Base-by-base conservation (phyloP, 1,140 invertebrate species). In the Eubasilissa regina region DNA sequence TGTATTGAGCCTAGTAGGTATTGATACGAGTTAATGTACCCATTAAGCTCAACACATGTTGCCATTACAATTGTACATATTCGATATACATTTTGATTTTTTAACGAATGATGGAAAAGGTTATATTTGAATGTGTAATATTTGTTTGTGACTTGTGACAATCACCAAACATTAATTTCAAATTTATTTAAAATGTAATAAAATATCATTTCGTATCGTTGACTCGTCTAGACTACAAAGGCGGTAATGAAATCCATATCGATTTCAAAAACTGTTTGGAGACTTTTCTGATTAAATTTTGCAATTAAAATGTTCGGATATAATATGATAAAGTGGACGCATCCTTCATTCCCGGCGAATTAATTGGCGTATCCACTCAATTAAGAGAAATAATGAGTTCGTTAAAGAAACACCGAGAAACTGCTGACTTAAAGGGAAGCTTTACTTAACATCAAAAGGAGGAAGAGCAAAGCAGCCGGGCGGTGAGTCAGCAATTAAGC, bases 311-410 rank as follows among this genome's bases (percentile, higher is more conserved):
- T 35, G 25, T 3, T 43, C 60, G 10, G 60, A 21, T 47, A 47
- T 47, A 11, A 45, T 17, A 68, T 68, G 64, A 68, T 48, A 15
- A 68, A 68, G 44, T 15, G 64, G 17, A 48, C 13, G 19, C 64
- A 68, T 68, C 44, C 64, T 15, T 68, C 13, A 68, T 21, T 68
- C 44, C 44, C 7, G 13, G 15, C 1, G 48, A 48, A 68, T 47
- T 47, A 47, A 68, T 47, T 68, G 43, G 64, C 35, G 64, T 13
- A 68, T 68, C 64, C 64, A 48, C 64, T 68, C 64, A 68, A 47
- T 68, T 47, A 68, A n/a, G 64, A 21, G 19, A 6, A 68, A 68
- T 68, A 68, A 68, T 44, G 64, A 68, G n/a, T 47, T 68, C 64
- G 64, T 68, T 68, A 68, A 68, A n/a, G 64, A 68, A 68, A 47